A percentile compares a stretch with the other conserved stretches of the same genome.
phyloP scores from a whole-genome alignment of 2,888 invertebrate genomes.

The Lamellibrachia satsuma region DNA sequence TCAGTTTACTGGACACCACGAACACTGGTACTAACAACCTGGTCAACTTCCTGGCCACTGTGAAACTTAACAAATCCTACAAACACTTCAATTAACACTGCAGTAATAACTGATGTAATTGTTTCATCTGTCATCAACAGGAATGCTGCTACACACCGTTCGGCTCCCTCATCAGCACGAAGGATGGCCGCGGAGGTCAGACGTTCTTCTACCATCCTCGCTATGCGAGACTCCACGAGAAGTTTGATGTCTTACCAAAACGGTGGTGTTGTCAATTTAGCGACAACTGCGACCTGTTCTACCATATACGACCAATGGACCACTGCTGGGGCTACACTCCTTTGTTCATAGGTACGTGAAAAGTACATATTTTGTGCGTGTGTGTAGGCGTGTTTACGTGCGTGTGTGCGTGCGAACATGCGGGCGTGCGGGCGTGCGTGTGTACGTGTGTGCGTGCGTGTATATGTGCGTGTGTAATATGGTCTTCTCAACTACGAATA shows the following conservation, averaged over 20 bases:
- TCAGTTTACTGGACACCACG: too few relatives aligned
- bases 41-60: too few relatives aligned
- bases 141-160: conserved; percentile 18
- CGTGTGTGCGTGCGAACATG: neutral
- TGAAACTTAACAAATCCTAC: too few relatives aligned
- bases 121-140: neutral
- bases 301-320: neutral
- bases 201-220: neutral
- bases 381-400: neutral
- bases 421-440: neutral
- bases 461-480: too few relatives aligned
- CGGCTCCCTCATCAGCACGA: neutral
- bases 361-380: neutral
- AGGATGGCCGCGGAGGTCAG: neutral
- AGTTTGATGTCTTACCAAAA: conserved; percentile 8
- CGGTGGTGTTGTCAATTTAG: neutral
- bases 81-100: too few relatives aligned
- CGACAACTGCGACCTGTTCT: neutral
- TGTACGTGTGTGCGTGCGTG: too few relatives aligned
- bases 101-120: too few relatives aligned
- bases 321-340: conserved; percentile 9
- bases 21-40: too few relatives aligned
- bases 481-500: too few relatives aligned
- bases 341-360: neutral
- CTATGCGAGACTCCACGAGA: neutral